Evolutionary conservation across 2,888 invertebrate genomes (phyloP).

Genomic region (Pristionchus maxplancki): DNA sequence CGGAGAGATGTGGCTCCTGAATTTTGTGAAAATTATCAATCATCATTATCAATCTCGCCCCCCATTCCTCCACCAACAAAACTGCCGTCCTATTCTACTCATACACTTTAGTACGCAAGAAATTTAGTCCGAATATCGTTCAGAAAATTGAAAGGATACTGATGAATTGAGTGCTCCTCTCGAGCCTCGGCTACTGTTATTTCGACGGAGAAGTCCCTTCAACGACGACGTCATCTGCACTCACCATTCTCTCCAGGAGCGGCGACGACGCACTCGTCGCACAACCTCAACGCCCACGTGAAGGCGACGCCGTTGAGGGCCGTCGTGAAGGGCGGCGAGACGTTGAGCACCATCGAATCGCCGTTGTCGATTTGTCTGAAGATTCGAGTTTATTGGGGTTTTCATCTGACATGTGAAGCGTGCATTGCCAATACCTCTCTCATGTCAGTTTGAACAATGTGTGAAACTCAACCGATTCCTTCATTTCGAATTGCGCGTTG

Average conservation of each 20-base stretch:
- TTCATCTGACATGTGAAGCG: too few relatives aligned
- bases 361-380: slow-evolving; percentile 69
- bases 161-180: too few relatives aligned
- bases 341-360: slow-evolving; percentile 72
- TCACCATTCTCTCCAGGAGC: slow-evolving; percentile 49
- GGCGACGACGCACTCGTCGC: slow-evolving; percentile 58
- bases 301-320: slow-evolving; percentile 76
- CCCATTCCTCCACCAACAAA: too few relatives aligned
- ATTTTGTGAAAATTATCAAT: neutral
- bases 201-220: too few relatives aligned
- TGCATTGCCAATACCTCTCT: neutral
- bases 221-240: too few relatives aligned
- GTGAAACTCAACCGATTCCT: neutral
- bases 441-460: neutral
- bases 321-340: slow-evolving; percentile 75
- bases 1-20: slow-evolving; percentile 56
- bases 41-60: neutral
- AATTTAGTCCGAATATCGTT: too few relatives aligned
- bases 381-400: neutral
- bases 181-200: too few relatives aligned
- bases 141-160: too few relatives aligned
- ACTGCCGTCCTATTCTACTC: too few relatives aligned
- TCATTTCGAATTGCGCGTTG: too few relatives aligned
- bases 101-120: too few relatives aligned
- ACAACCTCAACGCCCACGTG: slow-evolving; percentile 73